These are phyloP conservation scores for Acridotheres tristis DNA, from an alignment of 2,797 vertebrate genomes.

Conservation along the genomic window DNA sequence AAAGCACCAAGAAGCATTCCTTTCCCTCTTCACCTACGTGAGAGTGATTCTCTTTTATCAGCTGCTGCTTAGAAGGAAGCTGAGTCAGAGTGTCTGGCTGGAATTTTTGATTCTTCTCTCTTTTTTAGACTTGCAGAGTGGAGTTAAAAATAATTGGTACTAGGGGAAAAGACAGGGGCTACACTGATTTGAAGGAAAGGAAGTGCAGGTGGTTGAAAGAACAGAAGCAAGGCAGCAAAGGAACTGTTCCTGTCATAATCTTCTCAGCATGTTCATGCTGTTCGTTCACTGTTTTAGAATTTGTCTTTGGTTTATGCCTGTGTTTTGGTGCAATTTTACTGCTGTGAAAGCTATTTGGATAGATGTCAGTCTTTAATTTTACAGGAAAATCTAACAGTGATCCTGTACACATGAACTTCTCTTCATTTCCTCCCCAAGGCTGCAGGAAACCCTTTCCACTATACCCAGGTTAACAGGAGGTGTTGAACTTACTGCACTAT, in stretches of 20 bases:
- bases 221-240: background rate
- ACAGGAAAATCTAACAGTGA: background rate
- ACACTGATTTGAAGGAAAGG: background rate
- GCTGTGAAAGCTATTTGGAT: background rate
- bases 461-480: background rate
- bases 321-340: background rate
- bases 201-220: background rate
- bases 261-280: background rate
- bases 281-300: background rate
- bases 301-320: background rate
- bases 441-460: background rate
- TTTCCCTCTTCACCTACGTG: background rate
- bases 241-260: background rate
- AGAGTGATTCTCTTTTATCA: background rate
- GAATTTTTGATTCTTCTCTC: background rate
- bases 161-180: background rate
- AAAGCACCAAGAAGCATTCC: background rate
- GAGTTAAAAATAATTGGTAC: background rate
- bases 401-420: background rate
- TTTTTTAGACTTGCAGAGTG: background rate
- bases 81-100: background rate
- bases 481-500: background rate
- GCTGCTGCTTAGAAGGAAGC: background rate
- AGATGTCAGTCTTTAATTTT: background rate
- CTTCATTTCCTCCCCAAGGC: background rate